Conservation (phyloP, 2,113 vertebrate genomes). For the Proterorhinus semilunaris region DNA sequence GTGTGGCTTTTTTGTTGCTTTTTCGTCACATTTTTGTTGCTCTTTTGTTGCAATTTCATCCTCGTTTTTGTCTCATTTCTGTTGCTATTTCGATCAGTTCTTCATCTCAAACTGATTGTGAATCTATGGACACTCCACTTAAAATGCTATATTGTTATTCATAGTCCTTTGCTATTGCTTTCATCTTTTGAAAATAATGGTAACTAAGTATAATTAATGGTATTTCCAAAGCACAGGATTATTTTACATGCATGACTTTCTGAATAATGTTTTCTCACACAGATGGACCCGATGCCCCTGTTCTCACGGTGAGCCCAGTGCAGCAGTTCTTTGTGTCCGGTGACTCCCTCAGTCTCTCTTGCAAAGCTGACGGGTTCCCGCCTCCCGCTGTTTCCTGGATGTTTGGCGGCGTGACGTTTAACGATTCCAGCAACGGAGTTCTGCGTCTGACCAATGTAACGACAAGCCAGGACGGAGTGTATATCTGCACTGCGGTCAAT, state of each 20-base stretch:
- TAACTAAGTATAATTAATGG: neutral
- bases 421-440: slow-evolving; percentile 21
- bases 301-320: slow-evolving; percentile 47
- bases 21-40: no score
- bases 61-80: no score
- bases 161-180: no score
- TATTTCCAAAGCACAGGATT: neutral
- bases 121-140: no score
- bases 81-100: no score
- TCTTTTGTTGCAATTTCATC: no score
- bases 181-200: neutral
- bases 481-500: slow-evolving; percentile 65
- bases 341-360: slow-evolving; percentile 62
- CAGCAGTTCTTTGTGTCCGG: slow-evolving; percentile 56
- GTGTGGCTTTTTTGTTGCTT: no score
- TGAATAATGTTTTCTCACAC: neutral
- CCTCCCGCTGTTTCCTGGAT: slow-evolving; percentile 54
- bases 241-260: neutral
- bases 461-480: slow-evolving; percentile 64
- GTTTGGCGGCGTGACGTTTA: slow-evolving; percentile 42
- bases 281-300: slow-evolving; percentile 75
- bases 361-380: slow-evolving; percentile 61
- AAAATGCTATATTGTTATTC: no score
- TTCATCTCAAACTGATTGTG: no score
- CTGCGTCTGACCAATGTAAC: slow-evolving; percentile 53